phyloP scores from a whole-genome alignment of 2,113 vertebrate species.

The Etheostoma cragini region DNA sequence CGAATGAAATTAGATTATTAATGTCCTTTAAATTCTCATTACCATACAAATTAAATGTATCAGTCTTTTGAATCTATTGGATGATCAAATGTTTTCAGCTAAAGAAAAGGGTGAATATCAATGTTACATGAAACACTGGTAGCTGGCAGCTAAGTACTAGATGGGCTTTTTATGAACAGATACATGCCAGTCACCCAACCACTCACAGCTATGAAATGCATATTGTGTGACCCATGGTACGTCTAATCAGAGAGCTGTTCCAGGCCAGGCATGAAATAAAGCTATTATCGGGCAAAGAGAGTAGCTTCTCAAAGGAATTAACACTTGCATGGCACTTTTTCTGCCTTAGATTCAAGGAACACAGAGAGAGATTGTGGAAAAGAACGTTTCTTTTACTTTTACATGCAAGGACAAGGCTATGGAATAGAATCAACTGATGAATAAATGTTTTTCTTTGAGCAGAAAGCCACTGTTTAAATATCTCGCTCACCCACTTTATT shows the following conservation, averaged over 20 bases:
- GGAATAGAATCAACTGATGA: slow-evolving; percentile 59
- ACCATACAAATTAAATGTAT: slow-evolving; percentile 18
- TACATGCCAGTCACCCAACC: slow-evolving; percentile 31
- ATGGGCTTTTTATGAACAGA: slow-evolving; percentile 48
- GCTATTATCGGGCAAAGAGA: slow-evolving; percentile 62
- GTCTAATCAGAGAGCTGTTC: slow-evolving; percentile 58
- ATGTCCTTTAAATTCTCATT: slow-evolving; percentile 23
- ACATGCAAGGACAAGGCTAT: slow-evolving; percentile 34
- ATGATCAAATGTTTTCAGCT: slow-evolving; percentile 25
- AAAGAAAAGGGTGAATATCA: slow-evolving; percentile 47
- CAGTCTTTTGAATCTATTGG: slow-evolving; percentile 16
- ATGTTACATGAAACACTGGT: slow-evolving; percentile 48
- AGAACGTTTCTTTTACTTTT: slow-evolving; percentile 43
- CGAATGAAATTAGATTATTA: slow-evolving; percentile 18
- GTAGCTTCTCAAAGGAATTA: slow-evolving; percentile 49
- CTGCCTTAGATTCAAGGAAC: slow-evolving; percentile 43
- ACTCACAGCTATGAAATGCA: slow-evolving; percentile 56
- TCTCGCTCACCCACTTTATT: slow-evolving; percentile 47
- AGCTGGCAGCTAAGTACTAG: slow-evolving; percentile 32
- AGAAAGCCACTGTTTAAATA: slow-evolving; percentile 33
- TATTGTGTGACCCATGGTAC: slow-evolving; percentile 56
- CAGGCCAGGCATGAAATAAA: slow-evolving; percentile 66
- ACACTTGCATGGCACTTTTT: slow-evolving; percentile 45
- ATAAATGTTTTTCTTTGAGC: slow-evolving; percentile 39
- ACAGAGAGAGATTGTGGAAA: slow-evolving; percentile 46